A percentile compares a stretch with the other conserved stretches of the same genome.
phyloP scores from a whole-genome alignment of 2,888 invertebrate species.

The Drosophila bunnanda region DNA sequence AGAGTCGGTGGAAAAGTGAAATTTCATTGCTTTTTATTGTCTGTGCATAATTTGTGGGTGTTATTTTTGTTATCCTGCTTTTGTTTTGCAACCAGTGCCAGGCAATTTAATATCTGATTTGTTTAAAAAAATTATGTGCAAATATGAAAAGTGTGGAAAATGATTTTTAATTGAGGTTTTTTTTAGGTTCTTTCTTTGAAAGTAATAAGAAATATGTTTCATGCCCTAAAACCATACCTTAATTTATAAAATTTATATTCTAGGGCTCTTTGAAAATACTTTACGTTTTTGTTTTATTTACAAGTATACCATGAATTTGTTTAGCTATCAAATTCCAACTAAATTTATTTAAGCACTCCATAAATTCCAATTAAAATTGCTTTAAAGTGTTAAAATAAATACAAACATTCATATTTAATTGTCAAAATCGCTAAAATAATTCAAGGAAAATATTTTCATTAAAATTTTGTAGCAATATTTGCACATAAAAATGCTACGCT shows the following conservation, averaged over 20 bases:
- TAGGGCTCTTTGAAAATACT: background rate
- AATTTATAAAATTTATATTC: background rate
- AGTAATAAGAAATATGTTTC: too few species aligned
- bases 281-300: background rate
- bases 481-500: conserved; percentile 6
- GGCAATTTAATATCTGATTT: conserved; percentile 8
- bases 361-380: background rate
- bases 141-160: conserved; percentile 1
- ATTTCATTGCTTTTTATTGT: conserved; percentile 22
- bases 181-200: too few species aligned
- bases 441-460: conserved; percentile 12
- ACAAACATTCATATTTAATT: conserved; percentile 10
- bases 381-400: background rate
- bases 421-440: background rate
- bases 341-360: too few species aligned
- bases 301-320: background rate
- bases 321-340: background rate
- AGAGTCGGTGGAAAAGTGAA: conserved; percentile 10
- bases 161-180: background rate
- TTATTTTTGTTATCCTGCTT: conserved; percentile 12
- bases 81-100: background rate
- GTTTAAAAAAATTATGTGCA: conserved; percentile 1
- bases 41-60: conserved; percentile 33
- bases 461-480: conserved; percentile 17
- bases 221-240: background rate